These are phyloP conservation scores for Eupithecia inturbata DNA, from an alignment of 2,888 invertebrate species.

Conservation along the genomic window DNA sequence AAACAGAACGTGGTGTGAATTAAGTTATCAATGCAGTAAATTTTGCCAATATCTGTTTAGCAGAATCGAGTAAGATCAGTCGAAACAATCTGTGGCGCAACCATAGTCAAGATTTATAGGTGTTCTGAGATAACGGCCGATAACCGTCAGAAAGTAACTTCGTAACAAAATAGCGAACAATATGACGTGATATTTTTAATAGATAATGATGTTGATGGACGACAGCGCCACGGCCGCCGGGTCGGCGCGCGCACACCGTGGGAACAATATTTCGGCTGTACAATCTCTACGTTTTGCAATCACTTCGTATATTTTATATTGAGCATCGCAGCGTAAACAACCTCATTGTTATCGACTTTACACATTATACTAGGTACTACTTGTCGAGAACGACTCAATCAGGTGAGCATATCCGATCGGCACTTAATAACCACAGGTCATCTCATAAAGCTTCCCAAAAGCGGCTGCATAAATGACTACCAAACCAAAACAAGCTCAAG, in stretches of 20 bases:
- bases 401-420: conserved; percentile 34
- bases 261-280: conserved; percentile 78
- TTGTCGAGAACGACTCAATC: conserved; percentile 39
- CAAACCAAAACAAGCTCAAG: conserved; percentile 49
- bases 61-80: conserved; percentile 40
- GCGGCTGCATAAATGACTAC: conserved; percentile 39
- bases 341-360: conserved; percentile 38
- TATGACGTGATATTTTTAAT: conserved; percentile 84
- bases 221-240: conserved; percentile 67
- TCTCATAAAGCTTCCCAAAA: conserved; percentile 46
- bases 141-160: conserved; percentile 77
- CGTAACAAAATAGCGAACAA: conserved; percentile 81
- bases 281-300: conserved; percentile 75
- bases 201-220: conserved; percentile 83
- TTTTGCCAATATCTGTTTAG: neutral
- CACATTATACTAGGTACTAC: conserved; percentile 32
- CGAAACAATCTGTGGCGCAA: conserved; percentile 64
- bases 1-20: conserved; percentile 2
- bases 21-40: conserved; percentile 13
- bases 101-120: conserved; percentile 77
- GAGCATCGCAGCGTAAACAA: conserved; percentile 41
- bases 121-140: conserved; percentile 72
- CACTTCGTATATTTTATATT: conserved; percentile 64
- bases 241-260: conserved; percentile 71
- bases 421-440: conserved; percentile 37